phyloP scores from a whole-genome alignment of 2,113 vertebrate genomes.

The Ctenodactylus gundi region DNA sequence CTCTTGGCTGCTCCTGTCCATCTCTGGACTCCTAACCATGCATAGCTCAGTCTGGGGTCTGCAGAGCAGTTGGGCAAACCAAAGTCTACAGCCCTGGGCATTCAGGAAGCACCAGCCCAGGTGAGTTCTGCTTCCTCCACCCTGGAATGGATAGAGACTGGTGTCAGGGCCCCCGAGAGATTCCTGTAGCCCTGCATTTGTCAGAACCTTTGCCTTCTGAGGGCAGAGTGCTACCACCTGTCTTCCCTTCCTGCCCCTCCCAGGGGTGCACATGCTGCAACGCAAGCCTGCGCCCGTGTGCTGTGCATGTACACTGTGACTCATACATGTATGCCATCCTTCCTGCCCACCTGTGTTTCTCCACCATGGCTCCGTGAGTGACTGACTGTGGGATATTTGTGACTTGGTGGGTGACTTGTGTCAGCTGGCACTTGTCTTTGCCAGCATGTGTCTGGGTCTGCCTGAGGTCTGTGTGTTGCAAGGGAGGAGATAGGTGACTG shows the following conservation, averaged over 20 bases:
- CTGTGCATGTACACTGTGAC: background rate
- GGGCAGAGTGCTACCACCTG: background rate
- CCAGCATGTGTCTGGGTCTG: background rate
- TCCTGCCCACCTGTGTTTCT: background rate
- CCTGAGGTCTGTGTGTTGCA: background rate
- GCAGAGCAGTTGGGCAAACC: background rate
- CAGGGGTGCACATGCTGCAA: background rate
- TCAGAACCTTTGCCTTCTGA: background rate
- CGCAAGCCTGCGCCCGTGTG: too few species aligned
- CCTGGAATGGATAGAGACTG: background rate
- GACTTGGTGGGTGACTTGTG: background rate
- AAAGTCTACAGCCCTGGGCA: background rate
- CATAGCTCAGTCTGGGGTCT: background rate
- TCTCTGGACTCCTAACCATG: background rate
- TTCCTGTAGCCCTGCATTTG: background rate
- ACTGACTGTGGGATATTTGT: background rate
- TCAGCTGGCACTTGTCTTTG: background rate
- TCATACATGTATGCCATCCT: background rate
- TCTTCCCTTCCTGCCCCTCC: background rate
- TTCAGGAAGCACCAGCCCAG: too few species aligned
- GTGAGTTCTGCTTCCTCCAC: background rate
- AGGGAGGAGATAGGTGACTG: background rate
- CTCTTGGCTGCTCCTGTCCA: background rate
- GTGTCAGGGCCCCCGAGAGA: background rate
- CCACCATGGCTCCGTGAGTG: background rate